A percentile compares a stretch with the other conserved stretches of the same genome.
These are phyloP conservation scores for Lepisosteus osseus DNA, from an alignment of 2,113 vertebrate genomes.

Conservation along the genomic window DNA sequence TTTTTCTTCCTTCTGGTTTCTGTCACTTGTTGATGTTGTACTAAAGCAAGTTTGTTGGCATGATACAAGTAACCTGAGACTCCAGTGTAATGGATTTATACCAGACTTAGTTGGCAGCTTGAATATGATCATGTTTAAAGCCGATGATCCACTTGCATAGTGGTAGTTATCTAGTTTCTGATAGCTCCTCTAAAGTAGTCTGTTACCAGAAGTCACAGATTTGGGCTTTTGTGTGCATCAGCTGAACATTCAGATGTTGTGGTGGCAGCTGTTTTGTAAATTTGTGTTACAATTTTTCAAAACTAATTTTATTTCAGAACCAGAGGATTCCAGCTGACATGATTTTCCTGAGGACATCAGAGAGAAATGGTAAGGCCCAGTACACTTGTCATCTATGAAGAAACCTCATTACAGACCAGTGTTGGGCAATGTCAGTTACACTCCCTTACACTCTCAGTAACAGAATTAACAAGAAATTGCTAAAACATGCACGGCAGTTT, in stretches of 20 bases:
- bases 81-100: constrained; percentile 47
- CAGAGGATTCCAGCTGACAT: constrained; percentile 78
- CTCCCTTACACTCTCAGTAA: background rate
- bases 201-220: constrained; percentile 16
- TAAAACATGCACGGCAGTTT: background rate
- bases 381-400: background rate
- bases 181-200: constrained; percentile 17
- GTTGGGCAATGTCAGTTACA: background rate
- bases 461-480: background rate
- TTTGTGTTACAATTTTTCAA: constrained; percentile 27
- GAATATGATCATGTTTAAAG: constrained; percentile 37
- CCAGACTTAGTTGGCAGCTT: constrained; percentile 42
- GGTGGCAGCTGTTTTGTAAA: background rate
- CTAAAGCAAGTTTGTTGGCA: constrained; percentile 45
- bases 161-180: constrained; percentile 18
- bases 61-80: constrained; percentile 49
- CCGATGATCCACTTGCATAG: constrained; percentile 23
- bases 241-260: too few species aligned
- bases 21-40: constrained; percentile 41
- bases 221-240: background rate
- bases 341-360: constrained; percentile 76
- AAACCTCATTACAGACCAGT: background rate
- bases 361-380: constrained; percentile 68
- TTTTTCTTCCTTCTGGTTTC: constrained; percentile 9
- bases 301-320: constrained; percentile 51